phyloP scores from a whole-genome alignment of 2,888 invertebrate genomes.

The Junonia oenone region DNA sequence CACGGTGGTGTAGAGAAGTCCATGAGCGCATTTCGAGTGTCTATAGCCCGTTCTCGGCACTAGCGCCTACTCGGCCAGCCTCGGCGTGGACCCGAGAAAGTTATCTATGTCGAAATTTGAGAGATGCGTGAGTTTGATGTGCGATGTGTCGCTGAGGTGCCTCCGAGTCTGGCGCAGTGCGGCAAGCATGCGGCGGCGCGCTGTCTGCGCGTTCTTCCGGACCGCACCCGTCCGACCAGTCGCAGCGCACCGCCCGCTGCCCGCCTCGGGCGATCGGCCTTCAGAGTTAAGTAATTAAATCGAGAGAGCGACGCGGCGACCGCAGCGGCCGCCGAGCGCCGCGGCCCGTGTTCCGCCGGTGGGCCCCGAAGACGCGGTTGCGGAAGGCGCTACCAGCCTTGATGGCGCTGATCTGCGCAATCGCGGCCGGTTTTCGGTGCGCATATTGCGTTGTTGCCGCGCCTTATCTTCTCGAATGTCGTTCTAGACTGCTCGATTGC shows the following conservation, averaged over 20 bases:
- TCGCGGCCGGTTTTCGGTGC: slow-evolving; percentile 70
- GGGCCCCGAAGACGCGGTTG: slow-evolving; percentile 69
- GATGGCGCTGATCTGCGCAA: slow-evolving; percentile 75
- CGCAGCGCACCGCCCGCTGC: slow-evolving; percentile 69
- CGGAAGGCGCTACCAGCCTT: slow-evolving; percentile 73
- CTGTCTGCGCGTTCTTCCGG: slow-evolving; percentile 75
- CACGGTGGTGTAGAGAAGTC: slow-evolving; percentile 21
- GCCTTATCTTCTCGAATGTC: slow-evolving; percentile 61
- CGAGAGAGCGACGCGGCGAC: slow-evolving; percentile 58
- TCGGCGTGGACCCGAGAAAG: slow-evolving; percentile 68
- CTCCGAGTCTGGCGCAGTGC: slow-evolving; percentile 68
- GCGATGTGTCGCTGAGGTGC: slow-evolving; percentile 73
- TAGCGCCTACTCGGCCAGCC: slow-evolving; percentile 51
- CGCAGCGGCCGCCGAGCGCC: slow-evolving; percentile 40
- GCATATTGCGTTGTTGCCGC: slow-evolving; percentile 62
- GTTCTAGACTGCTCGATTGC: slow-evolving; percentile 46
- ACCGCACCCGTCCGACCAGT: slow-evolving; percentile 76
- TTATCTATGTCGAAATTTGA: slow-evolving; percentile 73
- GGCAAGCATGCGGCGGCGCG: slow-evolving; percentile 71
- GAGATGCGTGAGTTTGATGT: slow-evolving; percentile 65
- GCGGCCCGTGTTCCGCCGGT: slow-evolving; percentile 38
- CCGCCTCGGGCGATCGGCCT: slow-evolving; percentile 77
- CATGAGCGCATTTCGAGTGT: slow-evolving; percentile 30
- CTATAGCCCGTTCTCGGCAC: slow-evolving; percentile 34
- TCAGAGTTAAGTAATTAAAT: slow-evolving; percentile 75